Evolutionary conservation across 2,113 vertebrate genomes (phyloP).

Genomic region (Cebus imitator): DNA sequence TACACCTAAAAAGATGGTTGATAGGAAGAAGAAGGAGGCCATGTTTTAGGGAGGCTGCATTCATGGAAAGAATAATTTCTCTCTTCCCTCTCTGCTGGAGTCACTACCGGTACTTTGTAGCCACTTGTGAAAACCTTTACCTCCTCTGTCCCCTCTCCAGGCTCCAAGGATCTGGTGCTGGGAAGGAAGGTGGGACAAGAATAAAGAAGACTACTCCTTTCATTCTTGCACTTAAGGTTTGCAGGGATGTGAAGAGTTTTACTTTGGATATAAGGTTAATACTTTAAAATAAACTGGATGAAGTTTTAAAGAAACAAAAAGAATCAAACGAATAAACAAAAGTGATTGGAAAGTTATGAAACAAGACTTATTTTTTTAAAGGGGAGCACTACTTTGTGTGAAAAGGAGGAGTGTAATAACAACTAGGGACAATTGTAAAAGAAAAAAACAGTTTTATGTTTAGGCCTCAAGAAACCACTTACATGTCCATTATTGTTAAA

Average conservation of each 20-base stretch:
- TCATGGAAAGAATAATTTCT: not conserved
- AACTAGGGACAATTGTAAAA: not conserved
- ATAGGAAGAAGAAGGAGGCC: not conserved
- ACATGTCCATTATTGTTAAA: not conserved
- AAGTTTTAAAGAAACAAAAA: not conserved
- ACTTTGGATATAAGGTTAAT: not conserved
- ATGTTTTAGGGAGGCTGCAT: not conserved
- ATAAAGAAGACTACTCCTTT: not conserved
- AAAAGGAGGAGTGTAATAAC: not conserved
- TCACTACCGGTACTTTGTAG: not conserved
- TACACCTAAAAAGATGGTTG: not conserved
- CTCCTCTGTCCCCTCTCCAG: not conserved
- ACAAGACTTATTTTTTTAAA: not conserved
- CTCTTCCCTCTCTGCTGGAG: not conserved
- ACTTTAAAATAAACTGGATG: not conserved
- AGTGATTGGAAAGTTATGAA: not conserved
- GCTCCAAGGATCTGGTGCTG: not conserved
- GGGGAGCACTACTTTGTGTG: not conserved
- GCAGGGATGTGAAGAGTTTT: not conserved
- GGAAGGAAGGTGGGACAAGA: not conserved
- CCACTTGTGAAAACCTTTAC: not conserved
- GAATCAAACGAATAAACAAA: not conserved
- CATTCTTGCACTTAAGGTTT: not conserved
- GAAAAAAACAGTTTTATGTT: not conserved
- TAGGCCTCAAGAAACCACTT: not conserved